phyloP scores from a whole-genome alignment of 1,140 invertebrate genomes.

The Drosophila ercepeae region DNA sequence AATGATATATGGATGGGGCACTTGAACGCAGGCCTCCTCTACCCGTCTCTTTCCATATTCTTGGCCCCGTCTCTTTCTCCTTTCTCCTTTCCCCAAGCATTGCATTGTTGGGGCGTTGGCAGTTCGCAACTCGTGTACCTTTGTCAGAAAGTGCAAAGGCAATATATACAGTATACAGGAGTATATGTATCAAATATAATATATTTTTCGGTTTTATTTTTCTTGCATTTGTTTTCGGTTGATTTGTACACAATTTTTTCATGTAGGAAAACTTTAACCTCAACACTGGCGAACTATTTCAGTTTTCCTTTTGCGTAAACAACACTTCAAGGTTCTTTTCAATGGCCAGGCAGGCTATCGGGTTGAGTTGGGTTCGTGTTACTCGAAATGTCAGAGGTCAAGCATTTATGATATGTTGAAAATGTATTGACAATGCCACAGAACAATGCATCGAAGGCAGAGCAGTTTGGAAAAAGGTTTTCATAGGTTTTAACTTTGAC shows the following conservation, averaged over 20 bases:
- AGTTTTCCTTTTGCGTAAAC: conserved; percentile 47
- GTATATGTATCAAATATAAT: conserved; percentile 30
- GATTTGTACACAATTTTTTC: conserved; percentile 50
- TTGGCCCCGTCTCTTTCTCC: background rate
- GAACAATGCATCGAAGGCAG: conserved; percentile 21
- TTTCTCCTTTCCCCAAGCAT: too few relatives aligned
- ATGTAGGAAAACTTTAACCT: conserved; percentile 24
- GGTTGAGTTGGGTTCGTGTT: conserved; percentile 6
- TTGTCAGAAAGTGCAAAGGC: conserved; percentile 24
- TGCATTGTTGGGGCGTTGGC: conserved; percentile 49
- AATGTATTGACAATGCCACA: conserved; percentile 41
- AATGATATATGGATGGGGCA: conserved; percentile 54
- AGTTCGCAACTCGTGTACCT: conserved; percentile 28
- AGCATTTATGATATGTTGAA: conserved; percentile 35
- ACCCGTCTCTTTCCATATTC: background rate
- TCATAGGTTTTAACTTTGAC: background rate
- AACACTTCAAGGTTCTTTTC: conserved; percentile 65
- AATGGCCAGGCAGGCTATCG: background rate
- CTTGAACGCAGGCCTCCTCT: conserved; percentile 35
- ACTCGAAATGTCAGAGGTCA: conserved; percentile 52
- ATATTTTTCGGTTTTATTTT: conserved; percentile 46
- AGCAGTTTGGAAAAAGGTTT: conserved; percentile 5
- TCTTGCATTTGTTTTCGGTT: conserved; percentile 41
- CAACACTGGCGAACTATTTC: background rate
- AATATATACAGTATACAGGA: conserved; percentile 32